phyloP scores from a whole-genome alignment of 92 coral and sea anemone genomes.

The Montipora capitata region DNA sequence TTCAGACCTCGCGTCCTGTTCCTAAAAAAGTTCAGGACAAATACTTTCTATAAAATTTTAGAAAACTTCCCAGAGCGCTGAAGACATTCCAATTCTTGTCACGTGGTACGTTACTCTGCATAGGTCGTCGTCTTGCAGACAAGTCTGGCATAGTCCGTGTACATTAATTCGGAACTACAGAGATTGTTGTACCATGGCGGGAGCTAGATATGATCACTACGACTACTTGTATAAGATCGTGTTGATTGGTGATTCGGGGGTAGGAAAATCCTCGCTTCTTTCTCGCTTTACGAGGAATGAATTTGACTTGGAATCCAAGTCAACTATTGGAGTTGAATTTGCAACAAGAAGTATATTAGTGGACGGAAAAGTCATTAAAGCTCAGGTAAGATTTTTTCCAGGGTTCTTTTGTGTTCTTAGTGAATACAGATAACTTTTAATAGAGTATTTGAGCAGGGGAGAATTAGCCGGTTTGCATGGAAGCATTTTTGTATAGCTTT shows the following conservation, averaged over 20 bases:
- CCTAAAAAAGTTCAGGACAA: too few species aligned
- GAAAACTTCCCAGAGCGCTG: too few species aligned
- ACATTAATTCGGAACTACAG: not conserved
- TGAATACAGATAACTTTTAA: too few species aligned
- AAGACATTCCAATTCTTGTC: conserved; percentile 14
- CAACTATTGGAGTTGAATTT: conserved; percentile 99
- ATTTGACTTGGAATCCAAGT: conserved; percentile 98
- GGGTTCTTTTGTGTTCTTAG: not conserved
- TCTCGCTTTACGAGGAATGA: conserved; percentile 99
- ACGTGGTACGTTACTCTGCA: conserved; percentile 42
- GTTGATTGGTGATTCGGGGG: conserved; percentile 98
- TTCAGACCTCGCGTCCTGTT: too few species aligned
- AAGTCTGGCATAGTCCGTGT: too few species aligned
- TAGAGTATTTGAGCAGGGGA: not conserved
- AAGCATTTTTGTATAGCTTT: not conserved
- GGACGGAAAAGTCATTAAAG: conserved; percentile 97
- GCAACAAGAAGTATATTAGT: conserved; percentile 97
- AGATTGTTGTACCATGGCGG: conserved; percentile 72
- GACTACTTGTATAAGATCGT: conserved; percentile 98
- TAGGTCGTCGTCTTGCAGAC: not conserved
- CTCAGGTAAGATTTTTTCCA: conserved; percentile 81
- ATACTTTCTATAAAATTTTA: too few species aligned
- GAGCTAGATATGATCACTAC: conserved; percentile 95
- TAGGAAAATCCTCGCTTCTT: conserved; percentile 95
- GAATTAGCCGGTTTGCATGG: not conserved